Base-by-base conservation (phyloP, 2,113 vertebrate genomes). In the Corythaixoides concolor region DNA sequence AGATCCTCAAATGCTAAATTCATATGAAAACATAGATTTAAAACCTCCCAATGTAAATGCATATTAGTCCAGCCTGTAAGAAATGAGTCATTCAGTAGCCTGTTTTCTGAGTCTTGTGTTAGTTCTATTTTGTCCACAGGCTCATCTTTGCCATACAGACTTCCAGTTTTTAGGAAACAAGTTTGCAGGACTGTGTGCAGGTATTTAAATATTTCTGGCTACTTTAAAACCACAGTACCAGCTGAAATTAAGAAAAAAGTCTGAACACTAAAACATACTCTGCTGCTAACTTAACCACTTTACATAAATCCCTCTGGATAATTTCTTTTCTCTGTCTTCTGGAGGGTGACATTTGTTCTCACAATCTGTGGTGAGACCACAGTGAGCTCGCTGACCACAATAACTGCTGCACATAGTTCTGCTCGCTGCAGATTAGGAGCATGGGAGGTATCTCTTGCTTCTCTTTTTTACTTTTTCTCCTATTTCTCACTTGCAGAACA, bases 361-460 rank as follows among this genome's bases (percentile, higher is more conserved):
- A 55, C 43, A 11, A 2, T 33, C 67, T 67, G 76, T 74, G 95
- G 92, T 77, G 79, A 96, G 85, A 85, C n/a, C 88, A 74, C 81
- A 85, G 87, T 9, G 84, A 93, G 74, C 93, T 82, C 84, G 49
- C 66, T 91, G 94, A 79, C 87, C 94, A 90, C 95, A 84, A 59
- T n/a, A 86, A 49, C 75, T 90, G 85, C 87, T 84, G 85, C 82
- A 37, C 15, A 1, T 45, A 4, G 6, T 56, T 64, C 94, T 96
- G 92, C 80, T 90, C 1, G 0, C 60, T 92, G 83, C 86, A 89
- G 90, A 93, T 85, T 85, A 81, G 66, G 73, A 78, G 64, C 75
- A 67, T 0, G 1, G 47, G 81, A 66, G 60, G 27, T 53, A 43
- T 85, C 76, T 82, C 75, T 84, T 77, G 21, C 37, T 88, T 76